Evolutionary conservation across 1,140 invertebrate species (phyloP), one percentile per base, ranked within the genome.

Genomic region (Cherax quadricarinatus): DNA sequence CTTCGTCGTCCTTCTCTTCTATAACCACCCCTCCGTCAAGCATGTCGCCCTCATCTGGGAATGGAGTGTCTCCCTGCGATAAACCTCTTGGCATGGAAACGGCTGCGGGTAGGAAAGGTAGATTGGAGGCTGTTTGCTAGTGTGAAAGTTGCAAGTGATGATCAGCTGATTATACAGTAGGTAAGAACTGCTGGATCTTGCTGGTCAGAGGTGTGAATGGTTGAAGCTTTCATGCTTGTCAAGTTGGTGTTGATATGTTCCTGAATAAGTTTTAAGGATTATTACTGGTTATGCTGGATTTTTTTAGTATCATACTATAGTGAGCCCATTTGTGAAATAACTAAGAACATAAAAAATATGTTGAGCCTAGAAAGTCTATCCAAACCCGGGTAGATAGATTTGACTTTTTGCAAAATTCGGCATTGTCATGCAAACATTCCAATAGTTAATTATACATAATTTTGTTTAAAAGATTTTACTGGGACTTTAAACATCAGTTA

Each of bases 21-120:
- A 41, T 78, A 21, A 84, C 88, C 49, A 90, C 81, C 24, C 88
- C 88, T 21, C 88, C 88, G 6, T 90, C 88, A n/a, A 86, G 84
- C 90, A 86, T 91, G 84, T 91, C 90, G 7, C 91, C 91, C 14
- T 87, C 86, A 51, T 92, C 91, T 57, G 91, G 86, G 14, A 89
- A 89, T 30, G 90, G 90, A 80, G 84, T 91, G 49, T 91, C 90
- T 51, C 90, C 90, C 51, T 51, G 10, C 41, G 90, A 91, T 10
- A 91, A 91, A 60, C 84, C 83, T 70, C 78, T 79, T 51, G 87
- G 87, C 87, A 53, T 62, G 60, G 90, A 91, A 62, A 84, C 79
- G 57, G 83, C 90, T 66, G 53, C 90, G 73, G 89, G 90, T 91
- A 91, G 90, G 90, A 91, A 91, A 91, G 90, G 90, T 91, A 91